Conservation (phyloP, 30 jellyfish, hydroid and myxozoan species). For the Pelagia noctiluca region DNA sequence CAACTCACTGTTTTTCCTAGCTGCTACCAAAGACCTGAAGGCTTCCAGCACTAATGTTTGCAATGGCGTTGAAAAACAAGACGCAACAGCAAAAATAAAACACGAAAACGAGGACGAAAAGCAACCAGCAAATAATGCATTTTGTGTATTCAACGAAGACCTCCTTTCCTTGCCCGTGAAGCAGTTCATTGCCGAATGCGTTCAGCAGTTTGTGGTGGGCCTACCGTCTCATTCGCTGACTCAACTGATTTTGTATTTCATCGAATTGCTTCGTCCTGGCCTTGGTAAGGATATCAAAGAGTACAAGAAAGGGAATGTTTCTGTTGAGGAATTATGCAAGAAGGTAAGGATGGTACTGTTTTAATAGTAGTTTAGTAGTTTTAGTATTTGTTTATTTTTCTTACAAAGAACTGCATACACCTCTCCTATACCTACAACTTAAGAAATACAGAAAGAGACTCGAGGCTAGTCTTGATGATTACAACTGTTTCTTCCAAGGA, state of each 20-base stretch:
- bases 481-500: too few relatives aligned
- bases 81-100: neutral
- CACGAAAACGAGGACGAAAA: neutral
- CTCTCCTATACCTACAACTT: too few relatives aligned
- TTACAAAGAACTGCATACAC: too few relatives aligned
- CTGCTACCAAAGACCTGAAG: slow-evolving; percentile 82
- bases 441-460: too few relatives aligned
- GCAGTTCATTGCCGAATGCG: slow-evolving; percentile 95
- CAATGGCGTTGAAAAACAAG: slow-evolving; percentile 22
- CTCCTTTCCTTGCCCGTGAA: slow-evolving; percentile 82
- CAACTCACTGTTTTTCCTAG: slow-evolving; percentile 31
- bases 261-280: slow-evolving; percentile 66
- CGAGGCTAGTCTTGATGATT: too few relatives aligned
- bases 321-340: slow-evolving; percentile 82
- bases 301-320: slow-evolving; percentile 46
- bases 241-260: slow-evolving; percentile 54
- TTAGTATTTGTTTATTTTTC: neutral
- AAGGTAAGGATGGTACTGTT: slow-evolving; percentile 65
- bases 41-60: slow-evolving; percentile 26
- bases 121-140: neutral
- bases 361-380: neutral
- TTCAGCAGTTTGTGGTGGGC: slow-evolving; percentile 81
- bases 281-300: slow-evolving; percentile 75
- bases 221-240: slow-evolving; percentile 85
- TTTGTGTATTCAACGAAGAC: slow-evolving; percentile 90